Evolutionary conservation across 2,797 vertebrate species (phyloP), one percentile per base, ranked within the genome.

Genomic region (Leptatherina wallacei): DNA sequence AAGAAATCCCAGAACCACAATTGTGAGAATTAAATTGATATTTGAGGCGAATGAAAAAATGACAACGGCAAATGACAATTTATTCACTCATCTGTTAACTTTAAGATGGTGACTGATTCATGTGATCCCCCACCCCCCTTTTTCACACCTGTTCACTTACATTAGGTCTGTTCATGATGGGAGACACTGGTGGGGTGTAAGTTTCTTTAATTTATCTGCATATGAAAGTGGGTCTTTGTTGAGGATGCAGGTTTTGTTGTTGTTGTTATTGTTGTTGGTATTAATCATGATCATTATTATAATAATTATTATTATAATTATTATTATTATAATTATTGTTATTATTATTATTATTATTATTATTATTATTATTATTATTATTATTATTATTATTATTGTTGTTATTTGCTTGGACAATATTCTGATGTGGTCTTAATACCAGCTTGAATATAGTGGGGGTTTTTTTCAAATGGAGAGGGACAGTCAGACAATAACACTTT

Each of bases 21-120:
- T 94, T 94, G 85, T 65, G 66, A 24, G 92, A 96, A 96, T 95
- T 93, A 96, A 97, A 96, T 96, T 93, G 93, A 82, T 89, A 86
- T 85, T 68, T 11, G 61, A 86, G 75, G 66, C 81, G 73, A 82
- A 92, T 90, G 86, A 89, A 93, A 93, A 91, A 93, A 91, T 32
- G 3, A 32, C 3, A 32, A 32, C 30, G 30, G 89, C 89, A 76
- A 91, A 93, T 91, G 35, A 88, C 74, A 62, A 62, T 81, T 86
- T 75, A 65, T 40, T 66, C 29, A 72, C 78, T 44, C 35, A 76
- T 78, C 60, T 85, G 82, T 89, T 77, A 88, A 76, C 87, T 82
- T 78, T 76, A 80, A 88, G 84, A 77, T 86, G 92, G 87, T 76
- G 83, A 91, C 73, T 93, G 90, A 94, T 94, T 89, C 78, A 62